Conservation (phyloP, 2,888 invertebrate genomes). For the Limnephilus rhombicus region DNA sequence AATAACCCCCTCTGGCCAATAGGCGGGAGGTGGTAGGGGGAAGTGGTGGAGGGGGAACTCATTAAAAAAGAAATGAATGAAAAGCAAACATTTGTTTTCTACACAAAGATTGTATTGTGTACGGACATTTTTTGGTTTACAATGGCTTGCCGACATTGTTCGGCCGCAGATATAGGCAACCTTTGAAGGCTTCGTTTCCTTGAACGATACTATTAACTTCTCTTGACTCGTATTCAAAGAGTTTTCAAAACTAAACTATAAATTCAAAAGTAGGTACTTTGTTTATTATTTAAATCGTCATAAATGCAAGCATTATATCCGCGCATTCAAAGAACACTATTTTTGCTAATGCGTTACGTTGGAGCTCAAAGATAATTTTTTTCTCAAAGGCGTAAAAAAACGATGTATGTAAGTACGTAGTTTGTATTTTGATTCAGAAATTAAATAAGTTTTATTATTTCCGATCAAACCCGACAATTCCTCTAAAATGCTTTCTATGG, state of each 20-base stretch:
- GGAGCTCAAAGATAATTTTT: no score
- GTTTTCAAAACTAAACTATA: not conserved
- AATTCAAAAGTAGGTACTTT: not conserved
- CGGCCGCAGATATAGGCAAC: not conserved
- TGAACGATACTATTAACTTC: not conserved
- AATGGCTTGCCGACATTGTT: conserved; percentile 53
- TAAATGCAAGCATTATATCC: no score
- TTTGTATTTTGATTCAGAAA: no score
- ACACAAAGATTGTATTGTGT: conserved; percentile 66
- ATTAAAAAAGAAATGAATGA: conserved; percentile 66
- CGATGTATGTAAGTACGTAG: no score
- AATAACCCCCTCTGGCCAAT: not conserved
- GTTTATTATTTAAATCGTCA: not conserved
- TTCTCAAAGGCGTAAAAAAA: no score
- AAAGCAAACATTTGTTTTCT: conserved; percentile 65
- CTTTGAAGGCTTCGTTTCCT: not conserved
- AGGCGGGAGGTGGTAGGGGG: not conserved
- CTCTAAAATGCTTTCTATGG: no score
- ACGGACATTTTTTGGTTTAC: conserved; percentile 64
- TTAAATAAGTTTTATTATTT: no score
- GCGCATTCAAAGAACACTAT: no score
- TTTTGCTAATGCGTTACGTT: no score
- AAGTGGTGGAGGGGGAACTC: conserved; percentile 9
- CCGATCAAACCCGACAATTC: no score
- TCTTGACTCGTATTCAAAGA: not conserved